Percentiles rank a stretch among this genome's conserved stretches.
Conservation (phyloP, 1,140 invertebrate species). For the Elymnias hypermnestra region DNA sequence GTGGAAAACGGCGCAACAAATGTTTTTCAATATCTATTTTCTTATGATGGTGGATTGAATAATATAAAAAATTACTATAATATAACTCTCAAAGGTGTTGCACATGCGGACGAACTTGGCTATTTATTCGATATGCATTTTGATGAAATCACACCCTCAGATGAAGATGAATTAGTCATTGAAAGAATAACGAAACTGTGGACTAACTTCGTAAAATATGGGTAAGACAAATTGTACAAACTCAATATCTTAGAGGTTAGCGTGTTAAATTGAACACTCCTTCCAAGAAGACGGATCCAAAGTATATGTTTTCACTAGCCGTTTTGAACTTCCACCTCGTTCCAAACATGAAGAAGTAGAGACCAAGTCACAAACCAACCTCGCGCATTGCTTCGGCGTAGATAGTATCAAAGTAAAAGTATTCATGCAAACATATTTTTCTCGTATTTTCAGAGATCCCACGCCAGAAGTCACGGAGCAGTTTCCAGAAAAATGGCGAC, state of each 20-base stretch:
- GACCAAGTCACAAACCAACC: too few species aligned
- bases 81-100: constrained; percentile 19
- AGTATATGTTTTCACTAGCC: too few species aligned
- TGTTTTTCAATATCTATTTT: constrained; percentile 33
- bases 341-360: too few species aligned
- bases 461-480: constrained; percentile 28
- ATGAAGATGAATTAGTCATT: constrained; percentile 30
- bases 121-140: constrained; percentile 34
- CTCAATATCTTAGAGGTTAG: too few species aligned
- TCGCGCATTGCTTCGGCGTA: too few species aligned
- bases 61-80: constrained; percentile 16
- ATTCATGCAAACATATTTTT: too few species aligned
- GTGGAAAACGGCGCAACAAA: constrained; percentile 16
- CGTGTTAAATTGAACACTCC: too few species aligned
- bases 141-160: constrained; percentile 9
- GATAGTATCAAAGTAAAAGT: too few species aligned
- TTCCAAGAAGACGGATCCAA: too few species aligned
- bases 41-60: constrained; percentile 28
- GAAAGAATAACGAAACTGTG: constrained; percentile 39
- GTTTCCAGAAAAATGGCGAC: constrained; percentile 28
- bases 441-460: constrained; percentile 36
- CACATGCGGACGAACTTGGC: constrained; percentile 32
- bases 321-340: too few species aligned
- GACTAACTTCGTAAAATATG: constrained; percentile 44
- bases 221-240: too few species aligned